A percentile compares a stretch with the other conserved stretches of the same genome.
phyloP scores from a whole-genome alignment of 2,113 vertebrate species.

The Oncorhynchus clarkii region DNA sequence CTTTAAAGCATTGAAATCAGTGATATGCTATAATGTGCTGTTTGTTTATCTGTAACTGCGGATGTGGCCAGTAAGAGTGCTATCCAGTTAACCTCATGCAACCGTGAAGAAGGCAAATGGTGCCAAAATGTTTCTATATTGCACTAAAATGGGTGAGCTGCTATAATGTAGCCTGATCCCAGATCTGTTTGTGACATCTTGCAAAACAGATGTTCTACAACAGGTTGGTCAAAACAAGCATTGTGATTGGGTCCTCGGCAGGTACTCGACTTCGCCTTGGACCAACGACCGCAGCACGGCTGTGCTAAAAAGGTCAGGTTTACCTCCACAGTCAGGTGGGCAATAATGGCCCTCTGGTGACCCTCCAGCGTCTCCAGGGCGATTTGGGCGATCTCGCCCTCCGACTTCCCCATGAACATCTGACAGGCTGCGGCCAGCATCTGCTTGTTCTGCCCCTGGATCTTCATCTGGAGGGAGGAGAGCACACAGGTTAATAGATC shows the following conservation, averaged over 20 bases:
- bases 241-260: too few relatives aligned
- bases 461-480: constrained; percentile 82
- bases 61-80: too few relatives aligned
- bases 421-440: constrained; percentile 93
- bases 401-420: constrained; percentile 94
- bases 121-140: not conserved
- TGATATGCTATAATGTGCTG: not conserved
- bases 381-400: constrained; percentile 86
- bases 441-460: constrained; percentile 95
- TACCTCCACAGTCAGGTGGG: constrained; percentile 93
- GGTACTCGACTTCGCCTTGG: too few relatives aligned
- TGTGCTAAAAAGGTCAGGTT: not conserved
- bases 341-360: constrained; percentile 92
- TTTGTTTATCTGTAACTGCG: too few relatives aligned
- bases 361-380: constrained; percentile 91
- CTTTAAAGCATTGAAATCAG: not conserved
- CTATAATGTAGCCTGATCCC: not conserved
- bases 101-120: too few relatives aligned
- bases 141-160: not conserved
- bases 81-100: too few relatives aligned
- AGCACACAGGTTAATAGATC: not conserved
- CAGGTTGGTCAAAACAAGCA: too few relatives aligned
- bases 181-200: too few relatives aligned
- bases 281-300: too few relatives aligned
- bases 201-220: too few relatives aligned